A percentile compares a stretch with the other conserved stretches of the same genome.
Conservation (phyloP, 2,888 invertebrate genomes). For the Fragum fragum region DNA sequence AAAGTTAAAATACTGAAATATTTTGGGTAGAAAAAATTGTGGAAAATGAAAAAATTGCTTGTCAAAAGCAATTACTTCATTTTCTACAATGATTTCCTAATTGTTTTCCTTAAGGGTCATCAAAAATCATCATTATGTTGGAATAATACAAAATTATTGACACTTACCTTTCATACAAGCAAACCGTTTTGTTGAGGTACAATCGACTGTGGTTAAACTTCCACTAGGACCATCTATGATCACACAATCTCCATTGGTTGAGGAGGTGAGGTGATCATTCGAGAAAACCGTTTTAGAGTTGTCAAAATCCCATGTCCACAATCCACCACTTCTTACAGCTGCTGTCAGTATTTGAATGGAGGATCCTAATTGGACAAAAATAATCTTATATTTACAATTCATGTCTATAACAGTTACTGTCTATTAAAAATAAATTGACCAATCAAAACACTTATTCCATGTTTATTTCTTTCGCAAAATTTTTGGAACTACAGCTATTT, state of each 20-base stretch:
- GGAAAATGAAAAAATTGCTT: no score
- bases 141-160: no score
- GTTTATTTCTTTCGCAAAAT: no score
- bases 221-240: conserved; percentile 48
- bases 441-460: no score
- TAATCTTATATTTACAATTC: not conserved
- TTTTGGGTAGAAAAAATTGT: no score
- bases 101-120: no score
- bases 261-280: conserved; percentile 44
- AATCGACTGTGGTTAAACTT: conserved; percentile 54
- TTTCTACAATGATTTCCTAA: no score
- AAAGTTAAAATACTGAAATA: no score
- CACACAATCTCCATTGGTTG: conserved; percentile 64
- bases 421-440: not conserved
- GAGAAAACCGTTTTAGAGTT: conserved; percentile 59
- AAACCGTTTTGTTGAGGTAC: conserved; percentile 41
- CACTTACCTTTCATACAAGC: conserved; percentile 69
- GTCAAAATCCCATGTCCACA: conserved; percentile 41
- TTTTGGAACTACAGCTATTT: no score
- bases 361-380: conserved; percentile 3
- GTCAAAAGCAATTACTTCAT: no score
- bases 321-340: conserved; percentile 39
- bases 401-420: not conserved
- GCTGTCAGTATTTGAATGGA: conserved; percentile 24
- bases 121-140: no score